phyloP scores from a whole-genome alignment of 2,888 invertebrate species.

The Mesochorus sp. region DNA sequence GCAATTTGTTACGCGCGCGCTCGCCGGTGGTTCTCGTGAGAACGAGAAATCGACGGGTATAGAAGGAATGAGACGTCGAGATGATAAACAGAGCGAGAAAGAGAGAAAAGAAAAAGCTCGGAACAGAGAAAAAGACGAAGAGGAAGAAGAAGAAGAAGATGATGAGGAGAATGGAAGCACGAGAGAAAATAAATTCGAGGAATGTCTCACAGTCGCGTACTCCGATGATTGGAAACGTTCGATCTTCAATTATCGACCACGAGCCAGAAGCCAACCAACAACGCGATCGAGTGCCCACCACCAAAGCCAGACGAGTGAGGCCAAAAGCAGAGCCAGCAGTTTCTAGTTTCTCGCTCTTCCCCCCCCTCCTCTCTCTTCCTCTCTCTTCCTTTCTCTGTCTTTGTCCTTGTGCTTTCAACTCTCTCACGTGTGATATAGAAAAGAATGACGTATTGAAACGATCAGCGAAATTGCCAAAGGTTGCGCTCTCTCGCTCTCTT shows the following conservation, averaged over 20 bases:
- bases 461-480: conserved; percentile 32
- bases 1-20: conserved; percentile 50
- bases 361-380: conserved; percentile 13
- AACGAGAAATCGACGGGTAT: conserved; percentile 45
- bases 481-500: conserved; percentile 20
- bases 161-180: conserved; percentile 25
- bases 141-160: not conserved
- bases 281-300: not conserved
- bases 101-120: conserved; percentile 25
- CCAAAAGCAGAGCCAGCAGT: conserved; percentile 47
- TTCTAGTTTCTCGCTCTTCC: conserved; percentile 30
- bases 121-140: conserved; percentile 6
- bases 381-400: conserved; percentile 18
- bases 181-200: conserved; percentile 55
- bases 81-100: conserved; percentile 21
- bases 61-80: conserved; percentile 40
- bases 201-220: conserved; percentile 56
- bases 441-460: conserved; percentile 52
- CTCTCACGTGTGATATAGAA: conserved; percentile 37
- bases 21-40: conserved; percentile 41
- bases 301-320: conserved; percentile 15
- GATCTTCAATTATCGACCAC: conserved; percentile 60
- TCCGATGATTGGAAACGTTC: conserved; percentile 61
- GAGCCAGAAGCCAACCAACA: conserved; percentile 38
- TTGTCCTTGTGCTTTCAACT: conserved; percentile 23